Evolutionary conservation across 1,140 invertebrate species (phyloP), one percentile per base, ranked within the genome.

Genomic region (Trichonephila clavata): DNA sequence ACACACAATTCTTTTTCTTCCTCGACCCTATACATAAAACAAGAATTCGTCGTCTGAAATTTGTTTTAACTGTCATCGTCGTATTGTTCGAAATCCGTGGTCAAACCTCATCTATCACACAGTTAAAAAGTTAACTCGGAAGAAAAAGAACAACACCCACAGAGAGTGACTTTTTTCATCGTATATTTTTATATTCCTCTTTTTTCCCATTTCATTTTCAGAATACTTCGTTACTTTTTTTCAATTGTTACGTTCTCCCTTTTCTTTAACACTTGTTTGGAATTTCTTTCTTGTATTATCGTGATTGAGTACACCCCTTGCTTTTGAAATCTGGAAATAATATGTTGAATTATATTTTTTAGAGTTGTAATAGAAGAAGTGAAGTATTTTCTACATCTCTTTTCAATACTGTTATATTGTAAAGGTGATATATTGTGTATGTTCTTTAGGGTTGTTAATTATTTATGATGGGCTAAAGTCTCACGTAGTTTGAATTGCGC

Each of bases 391-490:
- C 4, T 83, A 65, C 63, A 65, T 10, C 50, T 13, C 50, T n/a
- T 83, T n/a, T 83, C 39, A 83, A n/a, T 21, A 50, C 14, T 27
- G 50, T n/a, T 60, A 86, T 63, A 86, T 13, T 57, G 50, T 43
- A 32, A 63, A 2, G n/a, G 60, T 88, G 86, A 88, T 88, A 63
- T 39, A 88, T 88, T 88, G 63, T 88, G 63, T 43, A 39, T 83
- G 1, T 50, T 50, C 50, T 50, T 21, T n/a, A 2, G 21, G 39
- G 20, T 32, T 68, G 71, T 88, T 88, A 88, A 88, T 88, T 88
- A 88, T 88, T 88, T 88, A 88, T 88, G 86, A 86, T n/a, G 14
- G 24, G 1, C 0, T 77, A n/a, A 43, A 77, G 68, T 77, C 14
- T 10, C 24, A 3, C 27, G 68, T 77, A 77, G 16, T 77, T 27